Evolutionary conservation across 2,113 vertebrate species (phyloP).

Genomic region (Oryzias celebensis): DNA sequence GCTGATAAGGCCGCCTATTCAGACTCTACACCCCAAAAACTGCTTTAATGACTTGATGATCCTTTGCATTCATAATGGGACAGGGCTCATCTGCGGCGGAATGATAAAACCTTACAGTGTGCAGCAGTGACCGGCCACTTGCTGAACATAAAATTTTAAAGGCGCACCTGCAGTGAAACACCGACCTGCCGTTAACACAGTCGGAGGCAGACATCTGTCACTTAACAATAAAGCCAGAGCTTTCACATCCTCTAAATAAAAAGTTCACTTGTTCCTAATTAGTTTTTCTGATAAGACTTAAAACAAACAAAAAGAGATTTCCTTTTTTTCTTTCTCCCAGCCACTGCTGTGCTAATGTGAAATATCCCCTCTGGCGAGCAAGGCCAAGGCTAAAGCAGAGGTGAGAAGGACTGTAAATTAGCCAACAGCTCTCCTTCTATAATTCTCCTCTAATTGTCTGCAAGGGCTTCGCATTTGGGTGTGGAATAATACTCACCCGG

Average conservation of each 20-base stretch:
- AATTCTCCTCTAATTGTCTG: constrained; percentile 74
- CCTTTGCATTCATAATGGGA: constrained; percentile 67
- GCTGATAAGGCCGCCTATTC: constrained; percentile 49
- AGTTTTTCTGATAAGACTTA: constrained; percentile 33
- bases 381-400: constrained; percentile 48
- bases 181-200: constrained; percentile 12
- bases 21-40: constrained; percentile 51
- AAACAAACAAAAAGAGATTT: constrained; percentile 16
- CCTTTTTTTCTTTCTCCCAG: constrained; percentile 18
- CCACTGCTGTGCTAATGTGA: constrained; percentile 51
- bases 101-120: constrained; percentile 60
- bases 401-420: constrained; percentile 60
- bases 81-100: constrained; percentile 38
- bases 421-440: constrained; percentile 52
- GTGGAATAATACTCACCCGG: constrained; percentile 65
- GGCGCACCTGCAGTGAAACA: constrained; percentile 35
- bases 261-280: constrained; percentile 57
- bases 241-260: constrained; percentile 48
- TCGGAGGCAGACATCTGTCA: background rate
- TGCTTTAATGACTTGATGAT: constrained; percentile 68
- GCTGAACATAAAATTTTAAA: constrained; percentile 22
- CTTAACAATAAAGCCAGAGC: constrained; percentile 18
- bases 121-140: constrained; percentile 50
- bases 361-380: constrained; percentile 44
- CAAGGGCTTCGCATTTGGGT: constrained; percentile 67